Evolutionary conservation across 2,797 vertebrate species (phyloP).

Genomic region (Sebastes steindachneri): DNA sequence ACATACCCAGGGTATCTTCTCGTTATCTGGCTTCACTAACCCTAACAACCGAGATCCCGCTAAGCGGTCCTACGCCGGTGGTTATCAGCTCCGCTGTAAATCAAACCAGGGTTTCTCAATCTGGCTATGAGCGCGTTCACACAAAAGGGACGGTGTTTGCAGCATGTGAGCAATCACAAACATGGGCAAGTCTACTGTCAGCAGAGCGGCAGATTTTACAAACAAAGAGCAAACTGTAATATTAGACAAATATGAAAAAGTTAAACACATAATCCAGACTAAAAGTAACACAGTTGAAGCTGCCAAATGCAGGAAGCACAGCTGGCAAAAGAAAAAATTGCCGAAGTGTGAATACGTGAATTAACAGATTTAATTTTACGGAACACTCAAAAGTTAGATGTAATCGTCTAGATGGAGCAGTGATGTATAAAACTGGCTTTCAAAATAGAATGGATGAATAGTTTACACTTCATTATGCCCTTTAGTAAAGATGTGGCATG

Average conservation of each 20-base stretch:
- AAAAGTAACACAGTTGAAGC: background rate
- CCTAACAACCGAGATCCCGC: too few species aligned
- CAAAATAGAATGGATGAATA: background rate
- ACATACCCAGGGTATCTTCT: background rate
- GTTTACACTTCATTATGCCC: background rate
- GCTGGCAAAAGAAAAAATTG: background rate
- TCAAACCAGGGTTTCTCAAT: background rate
- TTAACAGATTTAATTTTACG: background rate
- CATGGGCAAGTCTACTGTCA: background rate
- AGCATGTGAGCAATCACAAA: background rate
- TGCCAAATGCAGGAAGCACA: background rate
- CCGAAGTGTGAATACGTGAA: background rate
- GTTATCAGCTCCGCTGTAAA: background rate
- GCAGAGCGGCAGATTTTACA: background rate
- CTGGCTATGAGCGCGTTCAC: too few species aligned
- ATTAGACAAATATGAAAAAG: background rate
- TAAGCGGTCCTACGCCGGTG: background rate
- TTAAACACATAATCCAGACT: background rate
- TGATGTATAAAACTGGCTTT: background rate
- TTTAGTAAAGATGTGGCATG: background rate
- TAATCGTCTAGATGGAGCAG: background rate
- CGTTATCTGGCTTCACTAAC: background rate
- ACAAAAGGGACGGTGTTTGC: background rate
- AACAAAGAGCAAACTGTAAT: background rate
- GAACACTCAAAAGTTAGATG: background rate